A percentile compares a stretch with the other conserved stretches of the same genome.
These are phyloP conservation scores for Strigamia transsilvanica DNA, from an alignment of 2,888 invertebrate species.

Conservation along the genomic window DNA sequence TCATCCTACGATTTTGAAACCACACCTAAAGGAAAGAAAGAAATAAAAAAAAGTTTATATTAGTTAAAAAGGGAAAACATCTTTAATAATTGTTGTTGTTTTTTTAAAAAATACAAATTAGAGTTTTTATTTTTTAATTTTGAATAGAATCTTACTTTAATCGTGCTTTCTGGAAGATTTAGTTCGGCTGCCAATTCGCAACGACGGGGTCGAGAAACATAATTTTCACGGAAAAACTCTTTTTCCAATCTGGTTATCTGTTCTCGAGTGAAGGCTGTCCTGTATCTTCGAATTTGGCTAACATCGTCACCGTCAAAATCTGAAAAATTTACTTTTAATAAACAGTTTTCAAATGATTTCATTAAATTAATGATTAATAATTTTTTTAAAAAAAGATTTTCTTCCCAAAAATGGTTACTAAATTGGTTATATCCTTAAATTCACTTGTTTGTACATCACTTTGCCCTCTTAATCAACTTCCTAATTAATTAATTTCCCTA, in stretches of 20 bases:
- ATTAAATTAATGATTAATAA: too few species aligned
- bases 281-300: constrained; percentile 77
- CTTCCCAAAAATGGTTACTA: too few species aligned
- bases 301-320: constrained; percentile 53
- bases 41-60: neutral
- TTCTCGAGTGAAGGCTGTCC: constrained; percentile 96
- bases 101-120: neutral
- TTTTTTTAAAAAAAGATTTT: too few species aligned
- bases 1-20: constrained; percentile 98
- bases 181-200: constrained; percentile 94
- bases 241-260: constrained; percentile 91
- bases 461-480: too few species aligned
- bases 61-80: neutral
- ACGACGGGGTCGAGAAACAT: constrained; percentile 92
- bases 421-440: too few species aligned
- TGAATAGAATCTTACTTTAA: constrained; percentile 76
- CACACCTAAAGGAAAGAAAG: constrained; percentile 77
- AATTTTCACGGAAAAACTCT: constrained; percentile 96
- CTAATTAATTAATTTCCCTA: too few species aligned
- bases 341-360: too few species aligned
- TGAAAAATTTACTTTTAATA: constrained; percentile 3
- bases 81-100: neutral
- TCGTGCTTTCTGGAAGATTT: constrained; percentile 94
- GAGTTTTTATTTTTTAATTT: too few species aligned
- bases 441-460: too few species aligned